Evolutionary conservation across 1,140 invertebrate genomes (phyloP), one percentile per base, ranked within the genome.

Genomic region (Phthorimaea operculella): DNA sequence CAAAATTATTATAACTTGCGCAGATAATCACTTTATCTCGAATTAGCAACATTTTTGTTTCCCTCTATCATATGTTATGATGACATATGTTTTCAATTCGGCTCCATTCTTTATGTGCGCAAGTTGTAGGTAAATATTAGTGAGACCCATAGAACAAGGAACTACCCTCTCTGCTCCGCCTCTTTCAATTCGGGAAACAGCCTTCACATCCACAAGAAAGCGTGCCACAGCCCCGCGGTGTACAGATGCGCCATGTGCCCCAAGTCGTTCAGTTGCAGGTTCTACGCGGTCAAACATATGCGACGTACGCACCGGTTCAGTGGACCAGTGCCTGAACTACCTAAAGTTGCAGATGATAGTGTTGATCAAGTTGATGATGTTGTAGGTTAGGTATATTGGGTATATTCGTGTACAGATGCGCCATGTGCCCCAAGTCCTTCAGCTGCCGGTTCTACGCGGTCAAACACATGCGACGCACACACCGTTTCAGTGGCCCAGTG

Each of bases 401-500:
- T 34, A n/a, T n/a, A n/a, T n/a, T n/a, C n/a, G 15, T 12, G 10
- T 18, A 55, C 48, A 14, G 50, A 16, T 68, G 65, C 50, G 18
- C 12, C 17, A 1, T 59, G 14, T 62, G 63, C 28, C 21, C n/a
- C 1, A 55, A 58, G 33, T 42, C 33, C 0, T 62, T 44, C 33
- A n/a, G 54, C 52, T 55, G 60, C 36, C 42, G 69, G 0, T 58
- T 61, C 42, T 70, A 68, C 62, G 69, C 58, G 0, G 58, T 64
- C 7, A 65, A 64, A 11, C 70, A 72, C 17, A 42, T 66, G 33
- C 57, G 70, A 0, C 33, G 53, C 12, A 59, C 63, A 9, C 70
- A 72, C 49, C 39, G 52, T n/a, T 45, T 10, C 42, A 45, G 14
- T 6, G 42, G 42, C 5, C 42, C 42, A 5, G 42, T 45, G 33